Percentiles rank a stretch among this genome's conserved stretches.
These are phyloP conservation scores for Liopterus haemorrhoidalis DNA, from an alignment of 2,888 invertebrate species.

Conservation along the genomic window DNA sequence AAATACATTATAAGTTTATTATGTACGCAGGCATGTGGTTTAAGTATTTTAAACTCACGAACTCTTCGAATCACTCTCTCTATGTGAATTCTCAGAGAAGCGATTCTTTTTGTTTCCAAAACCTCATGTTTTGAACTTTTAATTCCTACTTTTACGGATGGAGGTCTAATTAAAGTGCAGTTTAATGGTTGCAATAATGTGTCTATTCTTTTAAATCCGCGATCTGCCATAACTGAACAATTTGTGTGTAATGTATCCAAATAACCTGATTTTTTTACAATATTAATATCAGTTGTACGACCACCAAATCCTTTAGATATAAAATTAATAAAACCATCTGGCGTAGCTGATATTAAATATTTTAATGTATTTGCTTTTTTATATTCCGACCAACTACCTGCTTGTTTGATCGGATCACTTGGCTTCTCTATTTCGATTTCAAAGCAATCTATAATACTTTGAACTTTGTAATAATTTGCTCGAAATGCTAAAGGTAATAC, in stretches of 20 bases:
- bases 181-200: constrained; percentile 19
- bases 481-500: constrained; percentile 29
- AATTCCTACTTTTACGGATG: constrained; percentile 22
- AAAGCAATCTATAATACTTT: constrained; percentile 35
- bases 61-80: constrained; percentile 30
- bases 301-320: constrained; percentile 28
- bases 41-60: constrained; percentile 26
- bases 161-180: constrained; percentile 29
- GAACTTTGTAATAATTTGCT: constrained; percentile 27
- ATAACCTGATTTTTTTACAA: constrained; percentile 25
- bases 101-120: constrained; percentile 26
- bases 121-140: constrained; percentile 26
- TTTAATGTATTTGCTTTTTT: constrained; percentile 34
- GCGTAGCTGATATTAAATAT: constrained; percentile 34
- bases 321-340: constrained; percentile 28
- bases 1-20: constrained; percentile 17
- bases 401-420: constrained; percentile 33
- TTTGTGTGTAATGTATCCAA: constrained; percentile 15
- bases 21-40: constrained; percentile 22
- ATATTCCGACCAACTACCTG: constrained; percentile 33
- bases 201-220: constrained; percentile 30
- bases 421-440: constrained; percentile 37
- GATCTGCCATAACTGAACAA: constrained; percentile 16
- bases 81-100: constrained; percentile 29
- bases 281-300: constrained; percentile 19